Conservation (phyloP, 2,888 invertebrate genomes). For the Sesamia inferens region DNA sequence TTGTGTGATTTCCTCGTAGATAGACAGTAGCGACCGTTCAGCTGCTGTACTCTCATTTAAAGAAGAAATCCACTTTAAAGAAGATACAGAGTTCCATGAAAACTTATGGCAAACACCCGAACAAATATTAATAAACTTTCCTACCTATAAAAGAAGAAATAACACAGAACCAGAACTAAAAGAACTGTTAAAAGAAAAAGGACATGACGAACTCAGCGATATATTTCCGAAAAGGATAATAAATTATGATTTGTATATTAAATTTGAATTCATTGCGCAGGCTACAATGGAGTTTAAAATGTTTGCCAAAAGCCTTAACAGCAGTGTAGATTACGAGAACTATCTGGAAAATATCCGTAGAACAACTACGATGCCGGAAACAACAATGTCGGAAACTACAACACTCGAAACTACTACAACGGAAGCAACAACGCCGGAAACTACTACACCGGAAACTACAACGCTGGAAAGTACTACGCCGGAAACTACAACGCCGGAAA, state of each 20-base stretch:
- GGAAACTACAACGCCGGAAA: too few species aligned
- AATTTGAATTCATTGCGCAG: not conserved
- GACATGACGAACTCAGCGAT: not conserved
- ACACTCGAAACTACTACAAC: too few species aligned
- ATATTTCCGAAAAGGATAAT: not conserved
- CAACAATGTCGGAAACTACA: too few species aligned
- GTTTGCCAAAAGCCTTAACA: not conserved
- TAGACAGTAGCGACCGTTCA: not conserved
- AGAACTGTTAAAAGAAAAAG: accelerated
- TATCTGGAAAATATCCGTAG: too few species aligned
- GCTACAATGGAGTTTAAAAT: constrained; percentile 19
- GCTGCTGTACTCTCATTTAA: not conserved
- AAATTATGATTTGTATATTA: constrained; percentile 27
- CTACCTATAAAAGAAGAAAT: not conserved
- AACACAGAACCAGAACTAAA: too few species aligned
- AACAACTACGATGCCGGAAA: too few species aligned
- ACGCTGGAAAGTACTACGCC: too few species aligned
- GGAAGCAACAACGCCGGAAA: too few species aligned
- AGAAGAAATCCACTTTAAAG: constrained; percentile 21
- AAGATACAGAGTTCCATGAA: not conserved
- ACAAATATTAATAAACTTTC: not conserved
- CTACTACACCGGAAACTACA: too few species aligned
- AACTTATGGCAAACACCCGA: not conserved
- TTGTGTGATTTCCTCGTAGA: not conserved
- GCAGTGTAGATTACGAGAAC: not conserved